phyloP scores from a whole-genome alignment of 2,888 invertebrate species.

The Gymnocheta viridis region DNA sequence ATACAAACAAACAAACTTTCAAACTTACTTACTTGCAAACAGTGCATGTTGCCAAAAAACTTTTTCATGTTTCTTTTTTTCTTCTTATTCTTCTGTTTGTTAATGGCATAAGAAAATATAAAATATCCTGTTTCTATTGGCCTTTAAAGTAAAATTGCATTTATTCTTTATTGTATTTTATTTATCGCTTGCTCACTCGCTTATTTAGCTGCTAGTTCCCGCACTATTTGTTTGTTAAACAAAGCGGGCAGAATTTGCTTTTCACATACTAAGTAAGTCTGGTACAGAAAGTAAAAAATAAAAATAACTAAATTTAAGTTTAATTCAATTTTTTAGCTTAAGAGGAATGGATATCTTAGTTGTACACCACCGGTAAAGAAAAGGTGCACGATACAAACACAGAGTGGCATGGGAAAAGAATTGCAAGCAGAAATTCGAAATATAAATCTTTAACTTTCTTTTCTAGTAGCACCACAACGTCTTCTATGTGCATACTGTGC shows the following conservation, averaged over 20 bases:
- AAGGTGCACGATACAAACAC: background rate
- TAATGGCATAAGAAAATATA: constrained; percentile 36
- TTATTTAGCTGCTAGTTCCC: background rate
- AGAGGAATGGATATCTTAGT: background rate
- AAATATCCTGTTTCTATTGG: constrained; percentile 16
- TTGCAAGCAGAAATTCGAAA: background rate
- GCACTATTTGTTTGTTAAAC: constrained; percentile 22
- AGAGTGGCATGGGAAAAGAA: background rate
- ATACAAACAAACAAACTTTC: constrained; percentile 25
- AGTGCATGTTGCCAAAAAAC: constrained; percentile 53
- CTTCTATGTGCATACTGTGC: background rate
- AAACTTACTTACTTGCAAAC: constrained; percentile 24
- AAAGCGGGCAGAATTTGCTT: constrained; percentile 22
- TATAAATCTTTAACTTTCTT: background rate
- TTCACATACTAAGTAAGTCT: too few species aligned
- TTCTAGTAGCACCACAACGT: background rate
- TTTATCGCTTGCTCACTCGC: background rate
- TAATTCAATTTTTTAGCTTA: constrained; percentile 29
- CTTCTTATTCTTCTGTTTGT: background rate
- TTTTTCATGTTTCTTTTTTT: background rate
- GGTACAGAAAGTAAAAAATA: background rate
- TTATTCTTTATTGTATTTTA: background rate
- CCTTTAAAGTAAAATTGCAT: constrained; percentile 12
- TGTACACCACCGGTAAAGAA: background rate
- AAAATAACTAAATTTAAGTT: constrained; percentile 6